A percentile compares a stretch with the other conserved stretches of the same genome.
Evolutionary conservation across 2,797 vertebrate genomes (phyloP).

Genomic region (Urosaurus nigricauda): DNA sequence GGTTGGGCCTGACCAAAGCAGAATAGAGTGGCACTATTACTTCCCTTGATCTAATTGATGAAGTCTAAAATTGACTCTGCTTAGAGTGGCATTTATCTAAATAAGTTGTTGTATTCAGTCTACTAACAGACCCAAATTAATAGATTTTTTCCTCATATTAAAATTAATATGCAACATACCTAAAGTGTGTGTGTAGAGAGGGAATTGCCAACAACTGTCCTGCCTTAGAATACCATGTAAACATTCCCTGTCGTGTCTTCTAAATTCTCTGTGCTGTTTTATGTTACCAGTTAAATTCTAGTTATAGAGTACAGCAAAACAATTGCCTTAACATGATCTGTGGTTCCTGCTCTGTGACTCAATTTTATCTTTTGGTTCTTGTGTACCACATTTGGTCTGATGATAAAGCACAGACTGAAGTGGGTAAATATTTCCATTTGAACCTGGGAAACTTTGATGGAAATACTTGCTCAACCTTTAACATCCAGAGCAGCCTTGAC

Average conservation of each 20-base stretch:
- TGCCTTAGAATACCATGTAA: background rate
- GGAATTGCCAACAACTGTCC: too few relatives aligned
- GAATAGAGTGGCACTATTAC: too few relatives aligned
- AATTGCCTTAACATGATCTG: background rate
- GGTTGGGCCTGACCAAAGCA: too few relatives aligned
- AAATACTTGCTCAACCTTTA: background rate
- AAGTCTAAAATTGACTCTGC: too few relatives aligned
- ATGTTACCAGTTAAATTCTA: background rate
- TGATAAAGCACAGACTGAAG: background rate
- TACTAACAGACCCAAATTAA: too few relatives aligned
- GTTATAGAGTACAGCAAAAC: background rate
- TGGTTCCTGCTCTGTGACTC: background rate
- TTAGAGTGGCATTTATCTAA: too few relatives aligned
- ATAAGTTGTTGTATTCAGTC: too few relatives aligned
- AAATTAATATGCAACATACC: too few relatives aligned
- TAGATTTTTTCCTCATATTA: too few relatives aligned
- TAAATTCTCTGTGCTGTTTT: background rate
- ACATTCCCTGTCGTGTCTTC: background rate
- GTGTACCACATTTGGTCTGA: slow-evolving; percentile 26
- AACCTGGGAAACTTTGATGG: background rate
- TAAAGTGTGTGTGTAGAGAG: too few relatives aligned
- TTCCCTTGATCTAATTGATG: too few relatives aligned
- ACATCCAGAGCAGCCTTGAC: background rate
- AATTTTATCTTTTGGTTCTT: background rate
- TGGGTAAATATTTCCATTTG: background rate